Evolutionary conservation across 2,113 vertebrate species (phyloP), one percentile per base, ranked within the genome.

Genomic region (Bettongia penicillata): DNA sequence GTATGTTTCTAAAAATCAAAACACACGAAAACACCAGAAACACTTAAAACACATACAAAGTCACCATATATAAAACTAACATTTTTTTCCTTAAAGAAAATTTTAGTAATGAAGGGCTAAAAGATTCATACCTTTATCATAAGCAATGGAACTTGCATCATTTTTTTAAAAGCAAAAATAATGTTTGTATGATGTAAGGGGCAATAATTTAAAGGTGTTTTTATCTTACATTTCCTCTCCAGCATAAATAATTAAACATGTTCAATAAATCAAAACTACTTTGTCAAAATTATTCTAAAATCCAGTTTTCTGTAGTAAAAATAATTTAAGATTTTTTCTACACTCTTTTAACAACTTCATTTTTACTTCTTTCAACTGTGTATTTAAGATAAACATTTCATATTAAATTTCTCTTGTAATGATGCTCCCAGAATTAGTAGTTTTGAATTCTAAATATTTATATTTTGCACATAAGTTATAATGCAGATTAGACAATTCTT

Each of bases 401-500:
- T 94, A 92, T 93, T 91, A 68, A 91, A 97, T 94, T 48, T 91
- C 93, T 47, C 37, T 51, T 77, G 51, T 16, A 23, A 53, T 52
- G 93, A 50, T 92, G 77, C 16, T 90, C 53, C 53, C 51, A 23
- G 55, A 94, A 94, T 96, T 96, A 94, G 57, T 91, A 93, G 7
- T 50, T 50, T 52, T 43, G 31, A 91, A 68, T 94, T 97, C 68
- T 61, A 96, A 96, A 0, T 96, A 89, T 95, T 93, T 96, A 37
- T 97, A 96, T 96, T 97, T 98, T 96, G 50, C 90, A 55, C 92
- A 91, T 90, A 51, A 28, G 53, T 52, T 97, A 95, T 0, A 0
- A 90, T 96, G 92, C 91, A 28, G 96, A 94, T 96, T 91, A 77
- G 97, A 55, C 53, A 96, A 97, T 92, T 52, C 25, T 95, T 95